These are phyloP conservation scores for Corythaixoides concolor DNA, from an alignment of 2,113 vertebrate species.

Conservation along the genomic window DNA sequence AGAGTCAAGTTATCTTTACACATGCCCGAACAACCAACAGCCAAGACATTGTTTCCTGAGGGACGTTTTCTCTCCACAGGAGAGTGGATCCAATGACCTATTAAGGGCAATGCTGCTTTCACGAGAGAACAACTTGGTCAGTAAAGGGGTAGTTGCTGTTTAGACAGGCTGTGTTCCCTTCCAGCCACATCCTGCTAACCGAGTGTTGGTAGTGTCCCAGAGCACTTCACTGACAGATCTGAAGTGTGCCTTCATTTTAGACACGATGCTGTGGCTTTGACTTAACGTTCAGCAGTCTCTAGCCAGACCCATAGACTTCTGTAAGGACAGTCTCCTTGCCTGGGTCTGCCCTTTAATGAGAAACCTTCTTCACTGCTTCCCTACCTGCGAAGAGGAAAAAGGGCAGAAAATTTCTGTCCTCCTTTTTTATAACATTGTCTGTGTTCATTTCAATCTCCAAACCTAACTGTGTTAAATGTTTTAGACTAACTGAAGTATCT, in stretches of 20 bases:
- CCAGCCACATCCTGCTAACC: background rate
- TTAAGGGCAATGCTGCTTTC: background rate
- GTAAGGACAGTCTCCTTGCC: background rate
- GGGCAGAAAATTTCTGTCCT: background rate
- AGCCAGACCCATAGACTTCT: background rate
- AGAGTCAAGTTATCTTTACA: background rate
- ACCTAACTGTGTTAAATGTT: background rate
- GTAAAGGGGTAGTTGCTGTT: background rate
- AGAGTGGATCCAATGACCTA: background rate
- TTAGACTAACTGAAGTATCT: background rate
- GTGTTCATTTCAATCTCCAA: background rate
- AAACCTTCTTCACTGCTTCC: background rate
- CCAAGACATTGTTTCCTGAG: background rate
- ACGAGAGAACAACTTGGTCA: background rate
- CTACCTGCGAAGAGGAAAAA: background rate
- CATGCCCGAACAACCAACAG: background rate
- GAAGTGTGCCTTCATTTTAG: background rate
- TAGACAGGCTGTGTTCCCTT: background rate
- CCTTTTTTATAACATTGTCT: background rate
- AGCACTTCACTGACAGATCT: background rate
- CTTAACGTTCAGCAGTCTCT: background rate
- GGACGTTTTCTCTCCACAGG: background rate
- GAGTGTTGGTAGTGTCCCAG: background rate
- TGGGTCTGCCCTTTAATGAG: background rate
- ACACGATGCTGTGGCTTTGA: background rate